Evolutionary conservation across 2,797 vertebrate genomes (phyloP), one percentile per base, ranked within the genome.

Genomic region (Darevskia nairensis): DNA sequence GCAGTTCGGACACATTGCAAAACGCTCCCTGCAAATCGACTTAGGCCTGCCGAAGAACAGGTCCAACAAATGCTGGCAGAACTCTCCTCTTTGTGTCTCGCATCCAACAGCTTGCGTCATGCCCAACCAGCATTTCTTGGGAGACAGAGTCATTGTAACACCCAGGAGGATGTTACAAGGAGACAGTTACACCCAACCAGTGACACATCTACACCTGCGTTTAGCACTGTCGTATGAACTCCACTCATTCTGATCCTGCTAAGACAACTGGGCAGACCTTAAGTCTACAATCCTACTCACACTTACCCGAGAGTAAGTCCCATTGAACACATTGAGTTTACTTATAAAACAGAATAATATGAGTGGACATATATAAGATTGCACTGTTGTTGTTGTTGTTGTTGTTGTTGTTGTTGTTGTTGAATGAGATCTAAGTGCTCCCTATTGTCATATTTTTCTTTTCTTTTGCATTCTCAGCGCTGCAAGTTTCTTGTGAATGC

Each of bases 61-160:
- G 17, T 76, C 79, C 79, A 86, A 76, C 10, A 74, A 61, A 3
- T 82, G 27, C 29, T 89, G 88, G 72, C 79, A 82, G 44, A 59
- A 71, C 2, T 76, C 59, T 79, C 29, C 2, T 10, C 50, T 32
- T 82, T n/a, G 11, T 69, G 69, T 85, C 79, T 69, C 11, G 2
- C 64, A 59, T 82, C 79, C 88, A 86, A 7, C 61, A 77, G 35
- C 72, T 82, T 82, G 61, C 4, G 19, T 69, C 32, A 71, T 44
- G 50, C n/a, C 66, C n/a, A n/a, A 71, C 75, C 13, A 55, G 39
- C 13, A 59, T 86, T 82, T 82, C 79, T 86, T 89, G 46, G 80
- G 74, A 71, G 9, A 81, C 5, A 8, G 21, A 29, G 29, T 82
- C 79, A 72, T 10, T n/a, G 39, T 84, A 71, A 46, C 46, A 59